These are phyloP conservation scores for Athalia circularis DNA, from an alignment of 2,888 invertebrate genomes.

Conservation along the genomic window DNA sequence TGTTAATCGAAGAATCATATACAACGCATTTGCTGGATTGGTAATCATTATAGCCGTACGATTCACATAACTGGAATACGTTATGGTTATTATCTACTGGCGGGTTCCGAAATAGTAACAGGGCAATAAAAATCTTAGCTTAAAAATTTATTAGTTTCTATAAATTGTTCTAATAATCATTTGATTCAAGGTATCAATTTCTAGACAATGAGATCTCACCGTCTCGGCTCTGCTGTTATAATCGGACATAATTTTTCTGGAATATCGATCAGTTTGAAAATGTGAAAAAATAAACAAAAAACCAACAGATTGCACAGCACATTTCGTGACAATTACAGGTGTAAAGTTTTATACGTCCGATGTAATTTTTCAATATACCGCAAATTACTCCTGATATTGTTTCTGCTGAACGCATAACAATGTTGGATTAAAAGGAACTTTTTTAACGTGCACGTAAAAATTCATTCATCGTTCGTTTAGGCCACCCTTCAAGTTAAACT, in stretches of 20 bases:
- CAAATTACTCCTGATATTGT: background rate
- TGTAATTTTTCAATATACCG: too few relatives aligned
- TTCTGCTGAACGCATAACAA: background rate
- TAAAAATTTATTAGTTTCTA: constrained; percentile 16
- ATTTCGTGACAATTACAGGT: background rate
- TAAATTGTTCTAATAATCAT: constrained; percentile 1
- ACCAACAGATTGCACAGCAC: background rate
- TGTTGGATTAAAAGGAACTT: background rate
- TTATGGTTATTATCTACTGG: background rate
- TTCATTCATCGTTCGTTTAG: background rate
- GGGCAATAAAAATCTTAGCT: constrained; percentile 23
- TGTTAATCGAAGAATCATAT: constrained; percentile 45
- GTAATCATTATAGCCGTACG: constrained; percentile 32
- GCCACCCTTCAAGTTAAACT: constrained; percentile 16
- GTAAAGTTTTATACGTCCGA: too few relatives aligned
- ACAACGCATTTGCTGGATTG: constrained; percentile 49
- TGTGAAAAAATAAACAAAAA: constrained; percentile 1
- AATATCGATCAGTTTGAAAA: constrained; percentile 30
- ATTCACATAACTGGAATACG: constrained; percentile 3
- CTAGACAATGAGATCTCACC: constrained; percentile 24
- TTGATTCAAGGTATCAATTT: constrained; percentile 21
- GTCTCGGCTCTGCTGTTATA: constrained; percentile 39
- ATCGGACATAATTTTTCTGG: constrained; percentile 9
- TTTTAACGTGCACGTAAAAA: background rate
- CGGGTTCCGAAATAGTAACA: constrained; percentile 1